Evolutionary conservation across 2,888 invertebrate genomes (phyloP).

Genomic region (Kryphioiulus occultus): DNA sequence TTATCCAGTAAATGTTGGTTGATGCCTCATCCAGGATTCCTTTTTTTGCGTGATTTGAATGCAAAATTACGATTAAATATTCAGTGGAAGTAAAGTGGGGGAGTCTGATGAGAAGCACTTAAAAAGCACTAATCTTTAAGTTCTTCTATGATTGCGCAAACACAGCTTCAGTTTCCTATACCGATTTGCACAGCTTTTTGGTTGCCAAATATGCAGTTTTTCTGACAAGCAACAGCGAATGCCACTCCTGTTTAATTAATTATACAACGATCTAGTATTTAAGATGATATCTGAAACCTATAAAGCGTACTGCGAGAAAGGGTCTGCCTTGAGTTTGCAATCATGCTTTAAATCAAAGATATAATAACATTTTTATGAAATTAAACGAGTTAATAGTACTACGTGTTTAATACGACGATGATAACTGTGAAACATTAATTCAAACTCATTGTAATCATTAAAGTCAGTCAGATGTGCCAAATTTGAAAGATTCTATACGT

Average conservation of each 20-base stretch:
- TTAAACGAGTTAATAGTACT: no score
- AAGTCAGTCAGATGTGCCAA: no score
- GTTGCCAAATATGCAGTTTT: not conserved
- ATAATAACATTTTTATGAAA: no score
- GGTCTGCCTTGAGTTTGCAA: no score
- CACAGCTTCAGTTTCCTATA: not conserved
- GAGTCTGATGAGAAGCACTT: conserved; percentile 17
- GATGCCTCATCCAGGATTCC: not conserved
- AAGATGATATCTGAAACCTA: not conserved
- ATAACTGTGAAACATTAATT: no score
- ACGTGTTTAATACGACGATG: no score
- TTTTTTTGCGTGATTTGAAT: not conserved
- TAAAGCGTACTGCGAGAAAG: not conserved
- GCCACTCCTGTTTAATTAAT: not conserved
- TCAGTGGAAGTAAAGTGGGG: not conserved
- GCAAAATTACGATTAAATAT: conserved; percentile 19
- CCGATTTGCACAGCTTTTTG: not conserved
- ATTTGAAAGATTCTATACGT: no score
- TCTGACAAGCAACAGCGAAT: not conserved
- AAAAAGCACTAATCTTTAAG: conserved; percentile 9
- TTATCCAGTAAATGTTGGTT: not conserved
- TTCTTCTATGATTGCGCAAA: not conserved
- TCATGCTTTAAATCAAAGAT: no score
- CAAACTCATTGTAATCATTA: no score
- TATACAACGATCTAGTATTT: not conserved